Evolutionary conservation across 2,888 invertebrate species (phyloP).

Genomic region (Xestia rhomboidea): DNA sequence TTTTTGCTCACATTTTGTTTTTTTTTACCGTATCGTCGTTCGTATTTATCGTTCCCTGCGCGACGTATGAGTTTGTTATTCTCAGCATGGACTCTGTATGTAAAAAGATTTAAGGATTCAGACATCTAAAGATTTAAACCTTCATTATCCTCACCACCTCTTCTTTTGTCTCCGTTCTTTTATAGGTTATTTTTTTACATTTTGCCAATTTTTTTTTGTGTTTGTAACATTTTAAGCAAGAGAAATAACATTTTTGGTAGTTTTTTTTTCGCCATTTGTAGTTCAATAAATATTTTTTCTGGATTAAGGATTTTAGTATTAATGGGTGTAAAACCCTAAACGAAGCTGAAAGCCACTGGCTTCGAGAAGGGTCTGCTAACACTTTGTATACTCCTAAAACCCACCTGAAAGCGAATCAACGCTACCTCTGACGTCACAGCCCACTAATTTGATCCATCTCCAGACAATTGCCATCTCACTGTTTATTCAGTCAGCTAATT

Average conservation of each 20-base stretch:
- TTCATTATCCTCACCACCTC: too few relatives aligned
- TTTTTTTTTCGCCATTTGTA: too few relatives aligned
- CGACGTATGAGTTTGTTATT: background rate
- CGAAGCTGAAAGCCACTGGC: background rate
- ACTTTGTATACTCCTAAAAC: background rate
- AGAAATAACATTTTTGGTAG: too few relatives aligned
- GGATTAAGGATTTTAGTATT: background rate
- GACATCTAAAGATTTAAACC: too few relatives aligned
- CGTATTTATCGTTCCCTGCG: background rate
- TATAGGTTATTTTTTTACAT: background rate
- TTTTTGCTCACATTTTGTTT: background rate
- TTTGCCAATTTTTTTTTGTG: background rate
- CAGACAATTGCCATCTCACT: constrained; percentile 44
- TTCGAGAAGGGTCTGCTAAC: background rate
- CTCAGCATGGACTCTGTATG: too few relatives aligned
- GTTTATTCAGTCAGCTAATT: constrained; percentile 60
- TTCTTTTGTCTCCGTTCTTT: background rate
- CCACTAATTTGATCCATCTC: constrained; percentile 39
- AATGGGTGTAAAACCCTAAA: background rate
- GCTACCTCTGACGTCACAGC: background rate
- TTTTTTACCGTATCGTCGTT: too few relatives aligned
- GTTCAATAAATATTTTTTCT: too few relatives aligned
- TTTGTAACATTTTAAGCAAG: too few relatives aligned
- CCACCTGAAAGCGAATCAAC: background rate
- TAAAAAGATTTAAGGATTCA: too few relatives aligned